Evolutionary conservation across 2,113 vertebrate genomes (phyloP).

Genomic region (Oncorhynchus tshawytscha): DNA sequence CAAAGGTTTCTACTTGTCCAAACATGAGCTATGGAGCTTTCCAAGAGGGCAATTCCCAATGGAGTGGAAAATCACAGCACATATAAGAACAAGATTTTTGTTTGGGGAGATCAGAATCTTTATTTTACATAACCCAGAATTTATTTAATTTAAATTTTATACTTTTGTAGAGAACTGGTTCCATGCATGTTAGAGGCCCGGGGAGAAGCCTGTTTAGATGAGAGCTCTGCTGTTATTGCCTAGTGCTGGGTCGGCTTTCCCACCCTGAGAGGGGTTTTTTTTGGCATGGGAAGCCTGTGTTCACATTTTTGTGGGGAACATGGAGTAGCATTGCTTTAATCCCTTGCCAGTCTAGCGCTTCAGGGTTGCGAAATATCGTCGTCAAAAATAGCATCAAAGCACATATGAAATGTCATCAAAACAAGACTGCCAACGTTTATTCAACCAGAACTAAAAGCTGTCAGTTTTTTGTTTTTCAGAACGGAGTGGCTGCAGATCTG

Average conservation of each 20-base stretch:
- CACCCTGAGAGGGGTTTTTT: constrained; percentile 15
- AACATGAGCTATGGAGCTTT: constrained; percentile 9
- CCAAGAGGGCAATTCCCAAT: neutral
- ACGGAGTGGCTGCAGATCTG: too few relatives aligned
- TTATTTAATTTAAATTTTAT: neutral
- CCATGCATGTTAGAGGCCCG: neutral
- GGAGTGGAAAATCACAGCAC: constrained; percentile 4
- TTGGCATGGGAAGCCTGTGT: constrained; percentile 40
- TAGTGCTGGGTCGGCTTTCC: neutral
- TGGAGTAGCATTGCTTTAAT: constrained; percentile 21
- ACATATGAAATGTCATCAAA: constrained; percentile 14
- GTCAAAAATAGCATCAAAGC: constrained; percentile 36
- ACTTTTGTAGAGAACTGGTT: neutral
- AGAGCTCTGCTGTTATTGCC: neutral
- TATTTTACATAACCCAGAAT: neutral
- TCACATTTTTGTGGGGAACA: constrained; percentile 64
- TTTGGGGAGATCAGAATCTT: neutral
- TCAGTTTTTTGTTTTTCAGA: neutral
- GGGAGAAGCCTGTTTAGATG: neutral
- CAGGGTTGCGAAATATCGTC: neutral
- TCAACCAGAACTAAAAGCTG: neutral
- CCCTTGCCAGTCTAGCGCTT: constrained; percentile 7
- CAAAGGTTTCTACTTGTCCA: neutral
- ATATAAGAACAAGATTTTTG: neutral
- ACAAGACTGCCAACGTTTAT: neutral